A percentile compares a stretch with the other conserved stretches of the same genome.
Evolutionary conservation across 2,888 invertebrate genomes (phyloP).

Genomic region (Mantis religiosa): DNA sequence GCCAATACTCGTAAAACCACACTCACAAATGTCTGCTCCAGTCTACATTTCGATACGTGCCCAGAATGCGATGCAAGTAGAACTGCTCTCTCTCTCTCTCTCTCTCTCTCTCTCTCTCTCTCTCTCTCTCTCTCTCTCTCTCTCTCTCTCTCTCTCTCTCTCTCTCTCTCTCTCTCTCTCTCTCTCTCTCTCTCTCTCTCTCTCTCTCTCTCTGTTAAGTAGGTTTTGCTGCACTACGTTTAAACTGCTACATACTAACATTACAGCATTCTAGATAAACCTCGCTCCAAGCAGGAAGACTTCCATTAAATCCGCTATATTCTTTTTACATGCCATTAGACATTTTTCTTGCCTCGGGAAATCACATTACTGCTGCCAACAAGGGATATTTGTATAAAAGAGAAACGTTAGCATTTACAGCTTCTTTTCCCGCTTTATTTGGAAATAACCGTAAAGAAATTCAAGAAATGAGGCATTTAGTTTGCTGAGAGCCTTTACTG

Average conservation of each 20-base stretch:
- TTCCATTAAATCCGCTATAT: background rate
- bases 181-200: too few relatives aligned
- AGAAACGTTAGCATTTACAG: background rate
- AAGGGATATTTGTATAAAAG: background rate
- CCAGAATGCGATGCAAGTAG: background rate
- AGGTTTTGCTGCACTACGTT: background rate
- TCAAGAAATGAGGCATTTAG: background rate
- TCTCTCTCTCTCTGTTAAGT: background rate
- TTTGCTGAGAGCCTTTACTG: background rate
- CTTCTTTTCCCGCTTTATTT: background rate
- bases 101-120: too few relatives aligned
- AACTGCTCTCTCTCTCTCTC: too few relatives aligned
- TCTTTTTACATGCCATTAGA: background rate
- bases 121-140: too few relatives aligned
- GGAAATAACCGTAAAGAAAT: background rate
- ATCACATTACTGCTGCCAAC: background rate
- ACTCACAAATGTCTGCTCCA: background rate
- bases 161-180: too few relatives aligned
- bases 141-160: too few relatives aligned
- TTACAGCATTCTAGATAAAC: background rate
- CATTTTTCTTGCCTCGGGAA: background rate
- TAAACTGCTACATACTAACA: background rate
- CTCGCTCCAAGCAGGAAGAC: background rate
- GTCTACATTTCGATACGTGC: background rate
- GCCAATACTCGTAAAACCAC: background rate